Percentiles rank a stretch among this genome's conserved stretches.
Conservation (phyloP, 30 jellyfish, hydroid and myxozoan genomes). For the Pelagia noctiluca region DNA sequence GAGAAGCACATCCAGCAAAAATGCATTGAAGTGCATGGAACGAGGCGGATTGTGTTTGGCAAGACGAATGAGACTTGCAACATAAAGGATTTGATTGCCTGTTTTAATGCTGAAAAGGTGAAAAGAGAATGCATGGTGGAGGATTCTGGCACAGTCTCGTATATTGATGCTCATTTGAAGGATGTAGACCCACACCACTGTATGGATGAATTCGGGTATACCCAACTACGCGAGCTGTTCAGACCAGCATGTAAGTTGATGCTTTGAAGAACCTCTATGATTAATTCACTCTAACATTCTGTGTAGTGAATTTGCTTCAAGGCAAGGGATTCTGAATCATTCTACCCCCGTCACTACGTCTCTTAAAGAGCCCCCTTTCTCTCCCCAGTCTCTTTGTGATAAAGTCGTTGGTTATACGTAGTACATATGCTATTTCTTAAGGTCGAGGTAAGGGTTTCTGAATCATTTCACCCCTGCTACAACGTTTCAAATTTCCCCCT, state of each 20-base stretch:
- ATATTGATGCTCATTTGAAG: slow-evolving; percentile 48
- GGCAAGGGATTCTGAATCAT: not conserved
- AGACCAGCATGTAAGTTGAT: slow-evolving; percentile 46
- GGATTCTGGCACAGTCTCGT: slow-evolving; percentile 62
- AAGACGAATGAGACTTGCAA: slow-evolving; percentile 21
- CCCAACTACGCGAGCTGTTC: slow-evolving; percentile 59
- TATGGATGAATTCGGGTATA: slow-evolving; percentile 49
- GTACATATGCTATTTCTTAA: too few species aligned
- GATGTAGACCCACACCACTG: slow-evolving; percentile 45
- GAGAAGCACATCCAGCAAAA: slow-evolving; percentile 58
- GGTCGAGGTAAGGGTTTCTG: not conserved
- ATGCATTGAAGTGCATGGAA: slow-evolving; percentile 52
- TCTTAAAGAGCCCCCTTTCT: not conserved
- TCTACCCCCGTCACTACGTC: not conserved
- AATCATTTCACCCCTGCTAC: not conserved
- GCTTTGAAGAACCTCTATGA: slow-evolving; percentile 28
- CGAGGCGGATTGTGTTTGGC: slow-evolving; percentile 35
- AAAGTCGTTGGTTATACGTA: not conserved
- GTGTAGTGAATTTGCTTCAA: too few species aligned
- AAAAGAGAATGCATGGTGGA: slow-evolving; percentile 49
- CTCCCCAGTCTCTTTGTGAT: not conserved
- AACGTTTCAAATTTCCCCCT: too few species aligned
- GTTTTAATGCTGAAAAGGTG: slow-evolving; percentile 35
- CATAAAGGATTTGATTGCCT: slow-evolving; percentile 20
- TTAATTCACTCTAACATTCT: too few species aligned